Evolutionary conservation across 2,888 invertebrate species (phyloP).

Genomic region (Altica lythri): DNA sequence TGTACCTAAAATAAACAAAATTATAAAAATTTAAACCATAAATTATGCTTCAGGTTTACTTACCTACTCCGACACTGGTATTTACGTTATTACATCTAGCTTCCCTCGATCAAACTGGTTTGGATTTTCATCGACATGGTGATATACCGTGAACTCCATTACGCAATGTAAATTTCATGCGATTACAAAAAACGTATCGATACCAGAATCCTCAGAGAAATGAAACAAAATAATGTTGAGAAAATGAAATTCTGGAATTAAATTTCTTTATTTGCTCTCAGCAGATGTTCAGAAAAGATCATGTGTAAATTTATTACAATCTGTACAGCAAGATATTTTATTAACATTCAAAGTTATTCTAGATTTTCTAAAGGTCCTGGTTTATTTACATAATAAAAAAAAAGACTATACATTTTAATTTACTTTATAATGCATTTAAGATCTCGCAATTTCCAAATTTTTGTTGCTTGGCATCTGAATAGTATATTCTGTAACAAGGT

Average conservation of each 20-base stretch:
- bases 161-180: conserved; percentile 31
- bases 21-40: too few species aligned
- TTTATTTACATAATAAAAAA: too few species aligned
- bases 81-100: conserved; percentile 1
- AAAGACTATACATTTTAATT: too few species aligned
- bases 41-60: too few species aligned
- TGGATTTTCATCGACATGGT: conserved; percentile 24
- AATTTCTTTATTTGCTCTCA: conserved; percentile 18
- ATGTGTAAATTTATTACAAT: neutral
- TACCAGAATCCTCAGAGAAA: conserved; percentile 18
- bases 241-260: too few species aligned
- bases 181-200: conserved; percentile 29
- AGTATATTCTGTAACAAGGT: neutral
- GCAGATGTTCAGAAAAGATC: conserved; percentile 5
- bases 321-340: too few species aligned
- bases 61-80: neutral
- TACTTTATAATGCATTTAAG: too few species aligned
- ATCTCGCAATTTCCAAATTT: too few species aligned
- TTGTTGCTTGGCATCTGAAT: neutral
- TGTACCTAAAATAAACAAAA: too few species aligned
- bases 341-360: too few species aligned
- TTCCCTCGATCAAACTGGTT: conserved; percentile 9
- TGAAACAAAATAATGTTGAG: conserved; percentile 21
- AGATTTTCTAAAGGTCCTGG: too few species aligned
- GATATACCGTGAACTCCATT: conserved; percentile 26